Conservation (phyloP, 2,113 vertebrate species). For the Triplophysa siluroides region DNA sequence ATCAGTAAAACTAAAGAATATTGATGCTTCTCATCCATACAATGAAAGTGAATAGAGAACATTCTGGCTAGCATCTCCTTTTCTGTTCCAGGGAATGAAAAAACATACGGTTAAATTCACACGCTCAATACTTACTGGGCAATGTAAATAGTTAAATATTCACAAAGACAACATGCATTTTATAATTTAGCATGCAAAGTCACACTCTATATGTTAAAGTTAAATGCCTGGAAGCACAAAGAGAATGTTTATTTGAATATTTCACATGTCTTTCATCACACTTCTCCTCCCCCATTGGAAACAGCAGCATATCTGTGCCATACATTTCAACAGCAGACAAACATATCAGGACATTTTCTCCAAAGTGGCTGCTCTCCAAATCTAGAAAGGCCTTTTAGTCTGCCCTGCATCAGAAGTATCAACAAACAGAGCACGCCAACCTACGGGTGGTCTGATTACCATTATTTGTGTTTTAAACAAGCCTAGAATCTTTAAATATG, state of each 20-base stretch:
- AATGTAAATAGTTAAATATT: no score
- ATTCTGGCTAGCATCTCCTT: no score
- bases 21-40: no score
- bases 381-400: constrained; percentile 23
- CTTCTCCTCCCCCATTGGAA: constrained; percentile 5
- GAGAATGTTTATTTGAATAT: constrained; percentile 4
- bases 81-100: no score
- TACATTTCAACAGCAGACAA: constrained; percentile 25
- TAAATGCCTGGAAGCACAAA: neutral
- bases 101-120: no score
- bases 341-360: constrained; percentile 30
- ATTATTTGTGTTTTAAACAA: constrained; percentile 59
- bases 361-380: neutral
- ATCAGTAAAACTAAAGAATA: no score
- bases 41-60: no score
- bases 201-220: neutral
- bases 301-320: constrained; percentile 5
- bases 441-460: constrained; percentile 63
- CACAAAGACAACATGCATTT: no score
- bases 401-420: constrained; percentile 58
- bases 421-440: constrained; percentile 48
- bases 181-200: neutral
- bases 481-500: constrained; percentile 61
- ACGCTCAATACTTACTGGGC: no score
- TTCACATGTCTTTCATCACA: neutral